Base-by-base conservation (phyloP, 2,888 invertebrate species). In the Tenodera sinensis region DNA sequence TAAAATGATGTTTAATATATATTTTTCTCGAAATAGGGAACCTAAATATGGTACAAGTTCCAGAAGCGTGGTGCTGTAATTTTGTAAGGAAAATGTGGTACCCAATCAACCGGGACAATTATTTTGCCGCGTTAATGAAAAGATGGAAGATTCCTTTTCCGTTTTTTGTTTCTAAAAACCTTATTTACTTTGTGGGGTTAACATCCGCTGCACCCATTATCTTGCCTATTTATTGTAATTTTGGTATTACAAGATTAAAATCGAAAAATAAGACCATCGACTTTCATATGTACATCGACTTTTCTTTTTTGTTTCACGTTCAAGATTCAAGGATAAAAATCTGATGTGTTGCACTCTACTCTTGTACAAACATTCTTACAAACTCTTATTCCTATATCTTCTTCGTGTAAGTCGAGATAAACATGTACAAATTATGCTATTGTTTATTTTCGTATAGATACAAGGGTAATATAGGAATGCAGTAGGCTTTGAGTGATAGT, bases 1-100 rank as follows among this genome's bases (percentile, higher is more conserved):
- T 87, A 87, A 85, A 87, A 87, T 87, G 28, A 87, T 30, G 82
- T 34, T 87, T 82, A 87, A 87, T 87, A 71, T 71, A 71, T 71
- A 71, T 71, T 71, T 71, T 71, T 71, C 54, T 71, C 54, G 54
- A 71, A 71, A 71, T 71, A 20, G 54, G 54, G 54, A 71, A 71
- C 8, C 54, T 71, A 71, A 71, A 71, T 71, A 71, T 71, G 54
- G 54, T 71, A 71, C 25, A 71, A 4, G 15, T 54, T 4, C 14
- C 54, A 47, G 47, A 47, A 47, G 54, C 54, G 20, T 15, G 54
- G 54, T 71, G 54, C 20, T 71, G 54, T 71, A 71, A 71, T 71
- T 71, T 71, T 71, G 54, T 71, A 20, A 6, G 20, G 54, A 71
- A 71, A 71, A 71, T 71, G 54, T 42, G 42, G 42, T 71, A 71